A percentile compares a stretch with the other conserved stretches of the same genome.
phyloP scores from a whole-genome alignment of 2,888 invertebrate species.

The Xanthostigma xanthostigma region DNA sequence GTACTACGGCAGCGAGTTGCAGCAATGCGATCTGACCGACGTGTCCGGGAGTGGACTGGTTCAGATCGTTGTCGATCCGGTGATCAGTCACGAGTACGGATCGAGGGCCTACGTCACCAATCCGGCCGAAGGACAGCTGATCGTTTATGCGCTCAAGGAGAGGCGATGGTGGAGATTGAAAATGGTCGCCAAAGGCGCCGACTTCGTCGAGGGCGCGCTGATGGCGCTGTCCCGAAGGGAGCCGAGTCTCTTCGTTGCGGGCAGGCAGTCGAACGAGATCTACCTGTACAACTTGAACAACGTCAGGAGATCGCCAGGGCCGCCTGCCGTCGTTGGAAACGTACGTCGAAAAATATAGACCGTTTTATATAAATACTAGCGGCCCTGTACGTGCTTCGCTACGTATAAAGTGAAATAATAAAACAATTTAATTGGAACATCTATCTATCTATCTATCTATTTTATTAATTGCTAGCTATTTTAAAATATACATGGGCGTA shows the following conservation, averaged over 20 bases:
- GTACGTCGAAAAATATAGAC: conserved; percentile 6
- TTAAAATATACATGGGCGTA: too few relatives aligned
- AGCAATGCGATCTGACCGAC: conserved; percentile 15
- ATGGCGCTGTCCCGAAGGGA: conserved; percentile 23
- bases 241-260: conserved; percentile 23
- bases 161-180: conserved; percentile 23
- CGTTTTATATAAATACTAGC: too few relatives aligned
- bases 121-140: conserved; percentile 18
- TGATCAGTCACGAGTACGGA: conserved; percentile 14
- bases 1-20: conserved; percentile 19
- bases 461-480: too few relatives aligned
- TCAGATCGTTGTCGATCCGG: conserved; percentile 23
- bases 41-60: conserved; percentile 19
- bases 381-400: too few relatives aligned
- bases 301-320: conserved; percentile 12
- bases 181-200: conserved; percentile 12
- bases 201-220: conserved; percentile 19
- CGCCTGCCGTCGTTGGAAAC: conserved; percentile 6
- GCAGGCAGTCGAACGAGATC: conserved; percentile 18
- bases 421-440: too few relatives aligned
- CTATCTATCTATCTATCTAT: too few relatives aligned
- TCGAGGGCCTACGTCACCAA: conserved; percentile 26
- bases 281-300: conserved; percentile 21
- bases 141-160: conserved; percentile 20
- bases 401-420: too few relatives aligned